A percentile compares a stretch with the other conserved stretches of the same genome.
Conservation (phyloP, 2,888 invertebrate genomes). For the Octodonta nipae region DNA sequence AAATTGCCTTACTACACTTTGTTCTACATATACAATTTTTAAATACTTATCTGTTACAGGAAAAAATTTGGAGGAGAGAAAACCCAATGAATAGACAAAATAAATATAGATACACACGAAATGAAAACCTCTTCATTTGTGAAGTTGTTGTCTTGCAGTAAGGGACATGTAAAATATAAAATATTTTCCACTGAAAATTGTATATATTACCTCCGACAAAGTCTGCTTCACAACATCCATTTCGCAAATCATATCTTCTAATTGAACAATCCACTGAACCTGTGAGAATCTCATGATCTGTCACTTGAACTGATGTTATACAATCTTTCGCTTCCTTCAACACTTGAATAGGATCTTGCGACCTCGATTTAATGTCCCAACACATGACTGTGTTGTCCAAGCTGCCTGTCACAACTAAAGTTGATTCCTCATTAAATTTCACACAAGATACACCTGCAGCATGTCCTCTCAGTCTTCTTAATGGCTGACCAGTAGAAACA, state of each 20-base stretch:
- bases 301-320: constrained; percentile 63
- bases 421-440: constrained; percentile 89
- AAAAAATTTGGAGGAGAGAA: too few relatives aligned
- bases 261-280: constrained; percentile 81
- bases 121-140: too few relatives aligned
- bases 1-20: too few relatives aligned
- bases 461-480: constrained; percentile 76
- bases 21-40: too few relatives aligned
- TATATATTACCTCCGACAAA: constrained; percentile 56
- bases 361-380: constrained; percentile 70
- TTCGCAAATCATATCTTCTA: constrained; percentile 80
- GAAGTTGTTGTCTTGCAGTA: too few relatives aligned
- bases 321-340: constrained; percentile 91
- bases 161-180: too few relatives aligned
- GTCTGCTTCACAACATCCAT: constrained; percentile 70
- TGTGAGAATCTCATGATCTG: constrained; percentile 79
- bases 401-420: constrained; percentile 82
- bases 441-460: constrained; percentile 76
- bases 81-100: too few relatives aligned
- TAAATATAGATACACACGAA: too few relatives aligned
- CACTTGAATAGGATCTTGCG: constrained; percentile 60
- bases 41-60: too few relatives aligned
- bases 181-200: not conserved
- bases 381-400: constrained; percentile 84
- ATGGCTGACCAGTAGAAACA: constrained; percentile 77